Evolutionary conservation across 2,797 vertebrate genomes (phyloP), one percentile per base, ranked within the genome.

Genomic region (Sebastes iracundus): DNA sequence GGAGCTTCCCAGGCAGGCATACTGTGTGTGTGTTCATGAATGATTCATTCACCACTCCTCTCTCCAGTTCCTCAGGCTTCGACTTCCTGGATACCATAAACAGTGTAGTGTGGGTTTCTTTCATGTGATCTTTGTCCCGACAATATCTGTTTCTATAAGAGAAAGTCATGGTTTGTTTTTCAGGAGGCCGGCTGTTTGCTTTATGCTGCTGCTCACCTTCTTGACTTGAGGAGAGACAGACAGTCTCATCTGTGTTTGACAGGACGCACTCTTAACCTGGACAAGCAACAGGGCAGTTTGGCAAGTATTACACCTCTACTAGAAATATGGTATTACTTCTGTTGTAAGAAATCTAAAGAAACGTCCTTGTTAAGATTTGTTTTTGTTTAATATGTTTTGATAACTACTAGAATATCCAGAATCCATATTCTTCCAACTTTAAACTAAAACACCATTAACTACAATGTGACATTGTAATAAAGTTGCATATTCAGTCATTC

Each of bases 241-340:
- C 69, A 59, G 71, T 16, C 55, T 27, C 75, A 82, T 72, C 87
- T 91, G 92, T 76, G 80, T 79, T 55, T 93, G 91, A 87, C 87
- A 86, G 82, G 38, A 79, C 22, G 0, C 55, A 30, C 81, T 75
- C 49, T 42, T 27, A 12, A 67, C 20, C 74, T 82, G 77, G 55
- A 79, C 62, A 0, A 14, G 11, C 62, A 38, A 5, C 65, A 67
- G 46, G 20, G 16, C 59, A 20, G 42, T 53, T 49, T 58, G 83
- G 55, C 28, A 77, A 75, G 80, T 84, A 69, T 33, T 12, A 23
- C 35, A 46, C 7, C 22, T 70, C 13, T n/a, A 1, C n/a, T 59
- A 5, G 9, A 53, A 2, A 18, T 55, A 32, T 32, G 1, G 56
- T 33, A 3, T 38, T 22, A 7, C 20, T 55, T 63, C 7, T 80